Conservation (phyloP, 2,113 vertebrate species). For the Vimba vimba region DNA sequence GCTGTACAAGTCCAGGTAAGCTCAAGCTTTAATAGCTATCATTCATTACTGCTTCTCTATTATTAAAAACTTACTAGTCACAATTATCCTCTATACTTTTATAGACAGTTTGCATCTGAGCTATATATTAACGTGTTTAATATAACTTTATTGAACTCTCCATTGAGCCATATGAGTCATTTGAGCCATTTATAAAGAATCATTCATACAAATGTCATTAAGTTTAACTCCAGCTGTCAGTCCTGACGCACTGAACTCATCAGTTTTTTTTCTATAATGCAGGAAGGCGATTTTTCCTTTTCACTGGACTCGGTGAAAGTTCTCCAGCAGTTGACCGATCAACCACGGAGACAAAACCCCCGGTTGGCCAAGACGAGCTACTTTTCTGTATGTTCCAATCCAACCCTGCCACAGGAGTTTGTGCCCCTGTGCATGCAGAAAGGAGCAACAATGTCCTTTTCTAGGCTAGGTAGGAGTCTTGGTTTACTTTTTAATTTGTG, state of each 20-base stretch:
- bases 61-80: background rate
- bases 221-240: background rate
- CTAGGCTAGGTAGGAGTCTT: conserved; percentile 73
- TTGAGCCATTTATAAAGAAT: background rate
- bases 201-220: too few relatives aligned
- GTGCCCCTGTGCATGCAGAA: conserved; percentile 71
- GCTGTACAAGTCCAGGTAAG: conserved; percentile 75
- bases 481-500: background rate
- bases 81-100: too few relatives aligned
- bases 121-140: background rate
- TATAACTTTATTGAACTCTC: background rate
- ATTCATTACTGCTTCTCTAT: background rate
- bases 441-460: conserved; percentile 66
- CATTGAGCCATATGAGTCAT: background rate
- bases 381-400: conserved; percentile 65
- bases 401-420: conserved; percentile 78
- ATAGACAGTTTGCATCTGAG: background rate
- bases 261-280: background rate
- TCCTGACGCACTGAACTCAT: background rate
- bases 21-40: background rate
- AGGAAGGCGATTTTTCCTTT: conserved; percentile 83
- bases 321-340: conserved; percentile 66
- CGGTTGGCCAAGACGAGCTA: background rate
- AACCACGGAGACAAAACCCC: conserved; percentile 48
- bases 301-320: conserved; percentile 79